Evolutionary conservation across 2,113 vertebrate genomes (phyloP).

Genomic region (Sinocyclocheilus grahami): DNA sequence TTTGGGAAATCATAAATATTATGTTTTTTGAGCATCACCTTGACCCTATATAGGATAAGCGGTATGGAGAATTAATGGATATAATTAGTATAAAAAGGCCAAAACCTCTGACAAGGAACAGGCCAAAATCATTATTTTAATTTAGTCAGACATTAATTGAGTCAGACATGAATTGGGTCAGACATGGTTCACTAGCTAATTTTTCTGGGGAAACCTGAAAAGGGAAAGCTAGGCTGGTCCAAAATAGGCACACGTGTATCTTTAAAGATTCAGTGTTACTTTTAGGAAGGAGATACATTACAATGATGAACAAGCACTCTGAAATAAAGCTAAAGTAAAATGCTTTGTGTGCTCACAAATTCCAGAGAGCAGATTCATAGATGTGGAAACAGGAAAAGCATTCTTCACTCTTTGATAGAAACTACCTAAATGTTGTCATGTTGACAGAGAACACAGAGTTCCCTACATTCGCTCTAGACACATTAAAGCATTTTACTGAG

Average conservation of each 20-base stretch:
- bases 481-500: background rate
- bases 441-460: background rate
- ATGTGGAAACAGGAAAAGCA: background rate
- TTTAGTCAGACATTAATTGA: too few relatives aligned
- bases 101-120: background rate
- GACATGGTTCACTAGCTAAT: too few relatives aligned
- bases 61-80: background rate
- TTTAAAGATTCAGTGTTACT: background rate
- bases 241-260: background rate
- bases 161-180: too few relatives aligned
- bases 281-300: slow-evolving; percentile 14
- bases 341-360: background rate
- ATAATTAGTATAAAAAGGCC: background rate
- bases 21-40: too few relatives aligned
- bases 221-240: background rate
- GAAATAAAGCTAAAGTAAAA: background rate
- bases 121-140: too few relatives aligned
- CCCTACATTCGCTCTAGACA: background rate
- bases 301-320: background rate
- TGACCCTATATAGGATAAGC: too few relatives aligned
- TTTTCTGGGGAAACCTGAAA: background rate
- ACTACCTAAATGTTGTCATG: background rate
- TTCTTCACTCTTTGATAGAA: background rate
- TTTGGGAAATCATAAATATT: too few relatives aligned
- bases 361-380: background rate